Evolutionary conservation across 2,888 invertebrate genomes (phyloP).

Genomic region (Drosophila antonietae): DNA sequence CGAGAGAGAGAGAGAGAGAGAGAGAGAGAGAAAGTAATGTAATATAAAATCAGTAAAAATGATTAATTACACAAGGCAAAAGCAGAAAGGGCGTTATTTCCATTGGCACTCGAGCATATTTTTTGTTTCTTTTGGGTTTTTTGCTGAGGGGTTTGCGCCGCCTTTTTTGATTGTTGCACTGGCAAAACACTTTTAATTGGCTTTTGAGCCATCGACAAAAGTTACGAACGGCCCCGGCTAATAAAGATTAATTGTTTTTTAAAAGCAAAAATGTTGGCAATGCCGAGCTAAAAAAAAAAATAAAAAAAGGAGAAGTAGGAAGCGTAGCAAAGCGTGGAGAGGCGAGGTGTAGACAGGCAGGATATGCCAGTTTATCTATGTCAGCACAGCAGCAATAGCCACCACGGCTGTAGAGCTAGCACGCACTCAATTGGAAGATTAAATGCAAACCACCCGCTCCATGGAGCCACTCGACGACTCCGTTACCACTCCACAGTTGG

Average conservation of each 20-base stretch:
- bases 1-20: not conserved
- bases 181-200: slow-evolving; percentile 75
- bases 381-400: slow-evolving; percentile 55
- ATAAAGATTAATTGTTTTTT: slow-evolving; percentile 80
- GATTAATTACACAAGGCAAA: slow-evolving; percentile 65
- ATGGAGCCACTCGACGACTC: not conserved
- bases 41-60: slow-evolving; percentile 66
- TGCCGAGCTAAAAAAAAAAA: slow-evolving; percentile 15
- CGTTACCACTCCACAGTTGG: slow-evolving; percentile 38
- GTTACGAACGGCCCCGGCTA: slow-evolving; percentile 52
- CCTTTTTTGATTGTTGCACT: slow-evolving; percentile 64
- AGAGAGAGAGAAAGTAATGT: slow-evolving; percentile 21
- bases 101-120: slow-evolving; percentile 13
- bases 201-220: slow-evolving; percentile 73
- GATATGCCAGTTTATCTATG: slow-evolving; percentile 75
- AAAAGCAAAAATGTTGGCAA: slow-evolving; percentile 72
- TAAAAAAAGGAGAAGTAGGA: not conserved
- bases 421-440: slow-evolving; percentile 80
- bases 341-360: slow-evolving; percentile 46
- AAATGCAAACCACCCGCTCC: slow-evolving; percentile 58
- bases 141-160: slow-evolving; percentile 5
- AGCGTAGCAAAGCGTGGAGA: not conserved
- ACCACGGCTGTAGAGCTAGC: not conserved
- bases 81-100: slow-evolving; percentile 5
- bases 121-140: not conserved